Conservation (phyloP, 2,113 vertebrate genomes). For the Larimichthys crocea region DNA sequence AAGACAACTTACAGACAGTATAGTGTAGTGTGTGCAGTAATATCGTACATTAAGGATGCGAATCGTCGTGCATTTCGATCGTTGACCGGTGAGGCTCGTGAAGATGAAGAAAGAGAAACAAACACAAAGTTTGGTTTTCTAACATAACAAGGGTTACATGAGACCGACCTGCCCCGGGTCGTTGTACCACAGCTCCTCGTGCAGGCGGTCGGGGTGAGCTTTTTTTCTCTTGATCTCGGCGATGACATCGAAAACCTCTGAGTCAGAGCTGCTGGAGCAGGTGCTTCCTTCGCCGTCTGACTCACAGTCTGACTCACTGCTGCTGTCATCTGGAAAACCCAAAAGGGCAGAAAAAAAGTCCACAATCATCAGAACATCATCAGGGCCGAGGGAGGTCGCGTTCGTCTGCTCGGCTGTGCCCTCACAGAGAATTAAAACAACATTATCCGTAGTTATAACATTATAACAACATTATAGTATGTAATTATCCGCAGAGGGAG, state of each 20-base stretch:
- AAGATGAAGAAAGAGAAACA: not conserved
- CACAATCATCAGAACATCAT: constrained; percentile 5
- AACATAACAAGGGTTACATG: not conserved
- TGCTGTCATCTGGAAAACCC: constrained; percentile 82
- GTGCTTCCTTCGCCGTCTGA: constrained; percentile 91
- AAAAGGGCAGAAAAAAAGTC: constrained; percentile 21
- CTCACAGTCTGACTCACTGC: constrained; percentile 95
- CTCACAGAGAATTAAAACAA: constrained; percentile 17
- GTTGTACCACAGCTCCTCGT: constrained; percentile 99
- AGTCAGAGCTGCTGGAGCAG: constrained; percentile 96
- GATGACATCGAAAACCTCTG: constrained; percentile 97
- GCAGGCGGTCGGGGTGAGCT: constrained; percentile 96
- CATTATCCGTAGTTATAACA: not conserved
- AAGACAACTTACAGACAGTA: no score
- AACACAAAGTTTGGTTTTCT: not conserved
- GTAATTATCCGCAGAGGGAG: constrained; percentile 16
- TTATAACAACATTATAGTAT: not conserved
- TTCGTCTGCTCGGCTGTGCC: constrained; percentile 14
- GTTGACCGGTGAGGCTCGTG: no score
- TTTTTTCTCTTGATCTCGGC: constrained; percentile 99
- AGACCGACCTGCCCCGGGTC: constrained; percentile 93
- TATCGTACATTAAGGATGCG: no score
- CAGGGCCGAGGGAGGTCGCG: constrained; percentile 13
- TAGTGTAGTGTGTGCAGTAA: no score
- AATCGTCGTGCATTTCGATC: no score